Percentiles rank a stretch among this genome's conserved stretches.
These are phyloP conservation scores for Diarsia brunnea DNA, from an alignment of 2,888 invertebrate species.

Conservation along the genomic window DNA sequence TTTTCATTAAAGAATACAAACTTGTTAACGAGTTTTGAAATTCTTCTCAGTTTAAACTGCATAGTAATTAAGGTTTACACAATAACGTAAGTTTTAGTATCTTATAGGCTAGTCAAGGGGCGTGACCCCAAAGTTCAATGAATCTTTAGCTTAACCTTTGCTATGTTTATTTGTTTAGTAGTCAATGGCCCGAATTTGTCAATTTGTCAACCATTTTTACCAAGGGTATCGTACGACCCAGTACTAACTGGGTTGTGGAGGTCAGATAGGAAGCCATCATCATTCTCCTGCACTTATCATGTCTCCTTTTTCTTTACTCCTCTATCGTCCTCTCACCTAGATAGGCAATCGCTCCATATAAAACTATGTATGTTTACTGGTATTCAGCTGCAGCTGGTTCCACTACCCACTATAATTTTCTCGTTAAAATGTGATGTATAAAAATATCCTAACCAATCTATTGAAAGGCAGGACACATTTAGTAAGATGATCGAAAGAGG, in stretches of 20 bases:
- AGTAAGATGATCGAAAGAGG: not conserved
- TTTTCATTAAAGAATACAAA: conserved; percentile 10
- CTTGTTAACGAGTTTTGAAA: conserved; percentile 10
- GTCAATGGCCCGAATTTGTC: too few relatives aligned
- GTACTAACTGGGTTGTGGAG: too few relatives aligned
- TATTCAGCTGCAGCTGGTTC: too few relatives aligned
- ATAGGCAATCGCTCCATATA: too few relatives aligned
- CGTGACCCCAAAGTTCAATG: conserved; percentile 30
- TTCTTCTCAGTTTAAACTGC: not conserved
- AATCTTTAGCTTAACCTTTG: conserved; percentile 6
- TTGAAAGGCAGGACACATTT: conserved; percentile 9
- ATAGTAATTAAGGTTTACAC: conserved; percentile 38
- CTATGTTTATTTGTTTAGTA: not conserved
- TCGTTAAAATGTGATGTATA: too few relatives aligned
- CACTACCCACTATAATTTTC: not conserved
- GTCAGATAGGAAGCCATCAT: too few relatives aligned
- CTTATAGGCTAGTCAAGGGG: conserved; percentile 1
- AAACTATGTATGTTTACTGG: too few relatives aligned
- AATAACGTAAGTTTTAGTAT: conserved; percentile 10
- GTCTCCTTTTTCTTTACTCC: too few relatives aligned
- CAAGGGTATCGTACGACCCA: too few relatives aligned
- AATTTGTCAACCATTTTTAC: too few relatives aligned
- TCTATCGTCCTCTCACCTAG: too few relatives aligned
- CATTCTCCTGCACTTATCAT: too few relatives aligned
- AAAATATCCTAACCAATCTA: not conserved